Percentiles rank a stretch among this genome's conserved stretches.
These are phyloP conservation scores for Pseudomugil gertrudae DNA, from an alignment of 2,797 vertebrate species.

Conservation along the genomic window DNA sequence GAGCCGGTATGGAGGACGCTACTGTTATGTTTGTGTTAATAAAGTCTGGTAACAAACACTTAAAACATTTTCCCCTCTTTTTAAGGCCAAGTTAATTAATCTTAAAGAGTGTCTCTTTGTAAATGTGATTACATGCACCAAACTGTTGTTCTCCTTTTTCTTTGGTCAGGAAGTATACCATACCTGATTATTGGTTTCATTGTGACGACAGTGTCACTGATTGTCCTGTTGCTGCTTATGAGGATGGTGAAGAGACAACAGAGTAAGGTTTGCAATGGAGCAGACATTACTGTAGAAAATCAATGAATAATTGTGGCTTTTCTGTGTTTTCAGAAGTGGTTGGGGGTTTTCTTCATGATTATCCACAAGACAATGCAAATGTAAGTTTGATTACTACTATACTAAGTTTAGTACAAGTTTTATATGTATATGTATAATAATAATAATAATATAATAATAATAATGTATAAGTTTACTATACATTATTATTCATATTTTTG, in stretches of 20 bases:
- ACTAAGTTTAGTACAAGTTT: no score
- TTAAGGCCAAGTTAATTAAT: not conserved
- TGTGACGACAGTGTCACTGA: not conserved
- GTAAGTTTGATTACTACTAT: no score
- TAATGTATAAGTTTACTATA: no score
- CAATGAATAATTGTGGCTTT: no score
- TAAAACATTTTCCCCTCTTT: no score
- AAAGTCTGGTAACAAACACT: no score
- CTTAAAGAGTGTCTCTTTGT: not conserved
- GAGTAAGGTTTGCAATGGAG: constrained; percentile 16
- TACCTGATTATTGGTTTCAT: constrained; percentile 1
- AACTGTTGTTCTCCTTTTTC: not conserved
- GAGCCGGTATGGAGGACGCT: no score
- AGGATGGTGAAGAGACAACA: not conserved
- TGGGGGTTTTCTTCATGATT: not conserved
- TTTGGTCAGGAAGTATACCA: constrained; percentile 2
- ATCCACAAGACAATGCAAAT: not conserved
- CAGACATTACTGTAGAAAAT: not conserved
- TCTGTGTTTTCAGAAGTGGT: constrained; percentile 1
- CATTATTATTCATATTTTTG: not conserved
- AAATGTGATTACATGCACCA: not conserved
- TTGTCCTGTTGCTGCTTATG: constrained; percentile 1
- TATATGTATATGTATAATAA: no score
- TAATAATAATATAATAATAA: no score
- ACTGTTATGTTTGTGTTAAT: no score